phyloP scores from a whole-genome alignment of 2,113 vertebrate genomes.

The Ptyas mucosa region DNA sequence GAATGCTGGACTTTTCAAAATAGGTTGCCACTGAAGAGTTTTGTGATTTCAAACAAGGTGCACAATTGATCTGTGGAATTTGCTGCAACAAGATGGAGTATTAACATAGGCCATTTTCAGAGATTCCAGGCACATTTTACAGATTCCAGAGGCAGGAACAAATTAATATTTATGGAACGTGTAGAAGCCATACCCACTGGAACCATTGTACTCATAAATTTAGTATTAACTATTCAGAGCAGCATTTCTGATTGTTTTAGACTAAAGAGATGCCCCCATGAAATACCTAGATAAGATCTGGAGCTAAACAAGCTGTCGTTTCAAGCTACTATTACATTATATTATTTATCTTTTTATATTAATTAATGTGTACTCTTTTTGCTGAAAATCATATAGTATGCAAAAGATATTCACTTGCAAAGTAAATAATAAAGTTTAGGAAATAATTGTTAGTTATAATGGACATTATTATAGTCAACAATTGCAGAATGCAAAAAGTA shows the following conservation, averaged over 20 bases:
- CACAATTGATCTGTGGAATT: neutral
- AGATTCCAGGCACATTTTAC: neutral
- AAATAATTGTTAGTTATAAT: neutral
- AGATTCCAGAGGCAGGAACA: neutral
- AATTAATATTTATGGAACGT: neutral
- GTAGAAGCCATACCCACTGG: neutral
- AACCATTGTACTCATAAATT: neutral
- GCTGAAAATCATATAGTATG: neutral
- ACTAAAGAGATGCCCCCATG: neutral
- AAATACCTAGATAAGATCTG: neutral
- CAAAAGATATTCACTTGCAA: neutral
- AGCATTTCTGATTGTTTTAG: neutral
- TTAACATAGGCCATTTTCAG: neutral
- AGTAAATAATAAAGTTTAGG: neutral
- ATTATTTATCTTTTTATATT: neutral
- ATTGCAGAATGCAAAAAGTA: neutral
- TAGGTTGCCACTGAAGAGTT: neutral
- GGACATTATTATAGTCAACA: neutral
- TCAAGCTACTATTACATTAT: neutral
- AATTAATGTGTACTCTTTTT: neutral
- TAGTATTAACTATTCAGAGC: neutral
- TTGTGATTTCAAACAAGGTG: neutral
- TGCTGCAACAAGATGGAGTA: neutral
- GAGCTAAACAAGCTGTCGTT: neutral
- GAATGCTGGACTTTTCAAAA: too few species aligned